Evolutionary conservation across 1,140 invertebrate genomes (phyloP), one percentile per base, ranked within the genome.

Genomic region (Eubasilissa regina): DNA sequence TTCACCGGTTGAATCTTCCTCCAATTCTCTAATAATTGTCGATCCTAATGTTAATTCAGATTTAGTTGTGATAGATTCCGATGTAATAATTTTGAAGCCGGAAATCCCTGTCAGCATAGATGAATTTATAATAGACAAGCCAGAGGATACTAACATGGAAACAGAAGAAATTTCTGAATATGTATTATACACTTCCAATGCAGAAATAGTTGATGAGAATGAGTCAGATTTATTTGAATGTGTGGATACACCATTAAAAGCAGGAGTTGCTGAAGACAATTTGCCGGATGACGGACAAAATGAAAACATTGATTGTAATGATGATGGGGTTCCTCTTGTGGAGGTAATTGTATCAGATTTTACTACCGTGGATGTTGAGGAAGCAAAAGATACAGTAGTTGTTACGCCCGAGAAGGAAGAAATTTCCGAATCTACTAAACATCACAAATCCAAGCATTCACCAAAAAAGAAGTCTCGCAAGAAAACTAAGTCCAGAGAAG

Each of bases 401-500:
- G 17, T 9, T 3, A 21, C 58, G 11, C 12, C 55, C 4, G 56
- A 75, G 21, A 74, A 74, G 43, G 70, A 74, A 44, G 44, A 8
- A 19, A 21, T 25, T 11, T 15, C 72, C 15, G 45, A 72, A 51
- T 53, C 70, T 43, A 45, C 19, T 43, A 68, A 76, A 47, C 53
- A 56, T 25, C 70, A 80, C 19, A 80, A 79, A 68, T 74, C 62
- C 4, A 56, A 76, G 47, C 48, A 72, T 19, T 58, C 64, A 21
- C 74, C 53, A 10, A 77, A 72, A 56, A 80, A 77, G 53, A 77
- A 68, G 74, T 68, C 53, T 8, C 62, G 48, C 48, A 77, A 60
- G 51, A 80, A 80, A 74, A 74, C 44, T 12, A 80, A 80, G 73
- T 60, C 51, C 10, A 73, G 45, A 74, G 75, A 80, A 68, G n/a